These are phyloP conservation scores for Tribolium freemani DNA, from an alignment of 2,888 invertebrate genomes.

Conservation along the genomic window DNA sequence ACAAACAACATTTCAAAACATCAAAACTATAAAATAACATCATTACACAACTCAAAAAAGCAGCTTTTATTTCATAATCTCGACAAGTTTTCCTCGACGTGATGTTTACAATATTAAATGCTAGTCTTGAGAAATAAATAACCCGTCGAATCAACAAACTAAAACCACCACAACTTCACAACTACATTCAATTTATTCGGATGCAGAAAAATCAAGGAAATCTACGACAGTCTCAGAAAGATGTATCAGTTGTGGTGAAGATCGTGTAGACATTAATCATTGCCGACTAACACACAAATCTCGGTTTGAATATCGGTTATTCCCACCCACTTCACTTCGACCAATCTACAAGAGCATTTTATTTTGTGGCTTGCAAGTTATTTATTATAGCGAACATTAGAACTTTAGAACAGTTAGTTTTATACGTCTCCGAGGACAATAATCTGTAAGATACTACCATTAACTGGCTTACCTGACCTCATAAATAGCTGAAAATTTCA, in stretches of 20 bases:
- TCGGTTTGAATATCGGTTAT: neutral
- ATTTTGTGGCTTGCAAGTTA: constrained; percentile 25
- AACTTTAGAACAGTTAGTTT: constrained; percentile 36
- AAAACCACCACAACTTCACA: neutral
- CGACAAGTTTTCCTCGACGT: neutral
- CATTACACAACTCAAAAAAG: neutral
- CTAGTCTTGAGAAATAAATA: neutral
- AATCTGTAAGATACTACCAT: constrained; percentile 31
- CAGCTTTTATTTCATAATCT: neutral
- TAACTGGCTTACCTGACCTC: constrained; percentile 23
- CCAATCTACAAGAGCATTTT: constrained; percentile 27
- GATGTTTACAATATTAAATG: too few species aligned
- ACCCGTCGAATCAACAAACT: neutral
- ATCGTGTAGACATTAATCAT: neutral
- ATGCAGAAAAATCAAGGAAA: neutral
- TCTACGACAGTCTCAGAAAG: neutral
- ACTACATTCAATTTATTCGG: neutral
- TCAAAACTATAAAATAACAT: neutral
- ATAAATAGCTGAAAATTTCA: constrained; percentile 24
- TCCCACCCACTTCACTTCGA: neutral
- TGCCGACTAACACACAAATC: neutral
- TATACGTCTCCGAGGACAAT: constrained; percentile 33
- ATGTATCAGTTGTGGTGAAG: neutral
- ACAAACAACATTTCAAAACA: neutral
- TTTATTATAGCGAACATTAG: constrained; percentile 24